Conservation (phyloP, 2,113 vertebrate species). For the Cranoglanis bouderius region DNA sequence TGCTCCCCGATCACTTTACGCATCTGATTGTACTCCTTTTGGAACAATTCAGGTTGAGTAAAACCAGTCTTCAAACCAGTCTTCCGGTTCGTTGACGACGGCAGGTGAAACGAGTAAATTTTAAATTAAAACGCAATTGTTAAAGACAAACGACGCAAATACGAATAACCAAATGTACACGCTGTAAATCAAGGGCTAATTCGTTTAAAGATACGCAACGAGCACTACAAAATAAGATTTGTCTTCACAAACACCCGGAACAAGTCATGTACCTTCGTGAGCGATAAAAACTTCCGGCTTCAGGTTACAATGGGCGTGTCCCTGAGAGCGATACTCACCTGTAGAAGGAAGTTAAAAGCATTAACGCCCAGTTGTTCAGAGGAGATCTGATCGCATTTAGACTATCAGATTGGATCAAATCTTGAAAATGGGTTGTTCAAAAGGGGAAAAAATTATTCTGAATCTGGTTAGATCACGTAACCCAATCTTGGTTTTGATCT, state of each 20-base stretch:
- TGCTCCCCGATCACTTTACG: no score
- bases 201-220: not conserved
- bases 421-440: no score
- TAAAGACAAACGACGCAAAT: not conserved
- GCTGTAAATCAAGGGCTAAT: not conserved
- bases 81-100: not conserved
- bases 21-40: not conserved
- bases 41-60: not conserved
- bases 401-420: no score
- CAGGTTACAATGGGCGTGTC: conserved; percentile 62
- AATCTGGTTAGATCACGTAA: no score
- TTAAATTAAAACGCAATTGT: not conserved
- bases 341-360: no score
- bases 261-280: not conserved
- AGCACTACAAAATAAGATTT: not conserved
- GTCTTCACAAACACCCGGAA: not conserved
- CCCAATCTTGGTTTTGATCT: no score
- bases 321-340: not conserved
- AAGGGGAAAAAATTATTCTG: no score
- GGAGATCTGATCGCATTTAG: not conserved
- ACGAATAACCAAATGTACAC: not conserved
- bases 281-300: conserved; percentile 54
- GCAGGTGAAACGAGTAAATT: not conserved
- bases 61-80: conserved; percentile 18
- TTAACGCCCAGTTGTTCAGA: no score